These are phyloP conservation scores for Schizaphis graminum DNA, from an alignment of 2,888 invertebrate genomes.

Conservation along the genomic window DNA sequence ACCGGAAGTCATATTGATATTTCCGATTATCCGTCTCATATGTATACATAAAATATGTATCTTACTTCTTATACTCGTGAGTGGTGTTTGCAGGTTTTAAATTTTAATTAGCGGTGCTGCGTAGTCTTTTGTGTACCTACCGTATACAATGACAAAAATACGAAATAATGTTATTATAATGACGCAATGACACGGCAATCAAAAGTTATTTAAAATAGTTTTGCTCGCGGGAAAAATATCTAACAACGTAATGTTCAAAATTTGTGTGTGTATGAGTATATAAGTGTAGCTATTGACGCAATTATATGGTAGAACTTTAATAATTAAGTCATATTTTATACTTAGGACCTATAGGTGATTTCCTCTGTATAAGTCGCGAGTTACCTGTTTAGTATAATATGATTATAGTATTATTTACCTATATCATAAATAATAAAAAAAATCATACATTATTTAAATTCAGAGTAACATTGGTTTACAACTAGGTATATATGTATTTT, in stretches of 20 bases:
- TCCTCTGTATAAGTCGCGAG: not conserved
- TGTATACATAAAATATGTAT: not conserved
- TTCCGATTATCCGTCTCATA: not conserved
- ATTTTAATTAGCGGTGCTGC: not conserved
- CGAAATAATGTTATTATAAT: not conserved
- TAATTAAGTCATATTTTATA: not conserved
- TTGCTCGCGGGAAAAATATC: not conserved
- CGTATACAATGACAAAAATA: not conserved
- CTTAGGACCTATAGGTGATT: not conserved
- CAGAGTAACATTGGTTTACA: not conserved
- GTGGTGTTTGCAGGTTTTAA: not conserved
- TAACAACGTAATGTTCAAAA: not conserved
- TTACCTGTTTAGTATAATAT: not conserved
- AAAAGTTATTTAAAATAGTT: not conserved
- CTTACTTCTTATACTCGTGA: not conserved
- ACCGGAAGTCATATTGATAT: not conserved
- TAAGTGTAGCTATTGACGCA: not conserved
- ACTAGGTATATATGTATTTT: not conserved
- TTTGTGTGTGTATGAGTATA: not conserved
- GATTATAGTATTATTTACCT: not conserved
- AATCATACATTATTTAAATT: too few species aligned
- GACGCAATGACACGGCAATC: not conserved
- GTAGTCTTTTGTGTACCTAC: not conserved
- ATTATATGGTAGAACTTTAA: not conserved
- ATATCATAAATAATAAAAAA: not conserved